Evolutionary conservation across 2,888 invertebrate species (phyloP), one percentile per base, ranked within the genome.

Genomic region (Mesochorus sp.): DNA sequence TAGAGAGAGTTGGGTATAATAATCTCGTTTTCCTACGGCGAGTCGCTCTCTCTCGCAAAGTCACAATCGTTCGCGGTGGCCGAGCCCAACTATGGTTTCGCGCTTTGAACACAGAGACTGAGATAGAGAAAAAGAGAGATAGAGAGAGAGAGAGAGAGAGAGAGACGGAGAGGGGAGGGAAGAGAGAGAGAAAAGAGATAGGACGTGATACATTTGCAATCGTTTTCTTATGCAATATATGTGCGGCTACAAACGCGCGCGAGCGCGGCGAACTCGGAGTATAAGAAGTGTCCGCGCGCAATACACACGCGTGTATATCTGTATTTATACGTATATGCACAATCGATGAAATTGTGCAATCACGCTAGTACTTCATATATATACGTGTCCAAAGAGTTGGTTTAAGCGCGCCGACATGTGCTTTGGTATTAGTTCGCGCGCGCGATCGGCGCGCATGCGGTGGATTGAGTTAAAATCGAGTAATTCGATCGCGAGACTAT

Each of bases 191-290:
- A 42, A 26, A 21, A 44, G 19, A 34, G 59, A 28, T 57, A 19
- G 66, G 73, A 73, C 73, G 70, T 64, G 70, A 59, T 76, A 76
- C 76, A 71, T 76, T 76, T 76, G 79, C 79, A 79, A 79, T 74
- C 79, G 62, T 76, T 79, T 68, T 79, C 70, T 79, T 79, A 79
- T 76, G 79, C 79, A 79, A 79, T 75, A 64, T 26, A 51, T 8
- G 2, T 24, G 34, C 49, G 66, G 62, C 76, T 53, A 42, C 74
- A 66, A 67, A 55, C 47, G 57, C 70, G n/a, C n/a, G 62, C 57
- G 21, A 59, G 59, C 49, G 59, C 49, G 57, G 17, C 64, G 49
- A 42, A 71, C 64, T 51, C 70, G 64, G 51, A 31, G 61, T 44
- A 26, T 64, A 49, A n/a, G 39, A 42, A 49, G 42, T 64, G 64